Conservation (phyloP, 1,140 invertebrate species). For the Drepana arcuata region DNA sequence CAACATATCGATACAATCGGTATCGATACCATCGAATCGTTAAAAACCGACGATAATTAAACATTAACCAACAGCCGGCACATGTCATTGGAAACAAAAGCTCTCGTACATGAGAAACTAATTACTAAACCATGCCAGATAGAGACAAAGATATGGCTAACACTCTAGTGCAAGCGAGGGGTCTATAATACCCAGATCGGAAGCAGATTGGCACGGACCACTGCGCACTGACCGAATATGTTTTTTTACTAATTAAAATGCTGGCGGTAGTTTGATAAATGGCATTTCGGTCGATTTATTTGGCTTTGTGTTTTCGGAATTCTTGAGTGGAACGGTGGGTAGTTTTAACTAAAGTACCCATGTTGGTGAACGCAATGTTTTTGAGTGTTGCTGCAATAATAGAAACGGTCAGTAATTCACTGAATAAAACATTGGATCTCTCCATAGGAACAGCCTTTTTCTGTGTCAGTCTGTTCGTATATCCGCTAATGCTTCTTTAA, state of each 20-base stretch:
- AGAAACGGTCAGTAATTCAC: too few relatives aligned
- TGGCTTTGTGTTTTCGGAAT: slow-evolving; percentile 17
- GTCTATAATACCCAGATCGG: slow-evolving; percentile 32
- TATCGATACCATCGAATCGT: slow-evolving; percentile 24
- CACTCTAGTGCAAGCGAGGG: slow-evolving; percentile 16
- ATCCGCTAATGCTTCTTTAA: too few relatives aligned
- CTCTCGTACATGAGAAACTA: slow-evolving; percentile 54
- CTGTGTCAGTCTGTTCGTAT: too few relatives aligned
- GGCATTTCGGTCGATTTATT: slow-evolving; percentile 27
- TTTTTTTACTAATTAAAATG: slow-evolving; percentile 63
- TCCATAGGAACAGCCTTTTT: too few relatives aligned
- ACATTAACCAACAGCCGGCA: slow-evolving; percentile 32
- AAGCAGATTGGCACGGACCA: slow-evolving; percentile 57
- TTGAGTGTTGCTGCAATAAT: too few relatives aligned
- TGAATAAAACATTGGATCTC: too few relatives aligned
- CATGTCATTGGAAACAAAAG: slow-evolving; percentile 59
- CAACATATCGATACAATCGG: slow-evolving; percentile 31
- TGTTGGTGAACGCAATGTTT: too few relatives aligned
- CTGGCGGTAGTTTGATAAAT: slow-evolving; percentile 41
- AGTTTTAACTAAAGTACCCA: too few relatives aligned
- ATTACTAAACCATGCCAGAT: slow-evolving; percentile 33
- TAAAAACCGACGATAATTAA: slow-evolving; percentile 50
- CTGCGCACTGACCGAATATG: slow-evolving; percentile 50
- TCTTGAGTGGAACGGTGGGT: slow-evolving; percentile 4
- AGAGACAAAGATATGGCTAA: slow-evolving; percentile 11